These are phyloP conservation scores for Scylla paramamosain DNA, from an alignment of 1,140 invertebrate species.

Conservation along the genomic window DNA sequence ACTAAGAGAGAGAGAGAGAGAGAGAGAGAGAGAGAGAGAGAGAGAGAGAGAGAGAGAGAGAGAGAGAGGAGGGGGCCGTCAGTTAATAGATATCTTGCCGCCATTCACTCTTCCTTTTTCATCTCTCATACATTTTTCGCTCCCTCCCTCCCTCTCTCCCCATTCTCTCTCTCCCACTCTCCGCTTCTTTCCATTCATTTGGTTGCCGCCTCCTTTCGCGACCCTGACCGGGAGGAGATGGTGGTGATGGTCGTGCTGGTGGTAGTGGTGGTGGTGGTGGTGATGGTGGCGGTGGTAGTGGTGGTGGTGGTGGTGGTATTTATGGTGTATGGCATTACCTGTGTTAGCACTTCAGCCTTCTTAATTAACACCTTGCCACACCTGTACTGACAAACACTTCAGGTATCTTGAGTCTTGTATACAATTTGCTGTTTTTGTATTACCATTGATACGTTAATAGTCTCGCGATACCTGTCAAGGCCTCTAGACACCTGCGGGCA, in stretches of 20 bases:
- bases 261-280: background rate
- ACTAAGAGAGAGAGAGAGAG: background rate
- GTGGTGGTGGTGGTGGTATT: background rate
- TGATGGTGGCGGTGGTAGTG: background rate
- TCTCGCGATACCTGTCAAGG: too few species aligned
- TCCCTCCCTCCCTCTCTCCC: background rate
- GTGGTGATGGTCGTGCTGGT: background rate
- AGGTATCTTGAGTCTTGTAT: too few species aligned
- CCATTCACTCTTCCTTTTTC: too few species aligned
- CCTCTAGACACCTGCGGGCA: too few species aligned
- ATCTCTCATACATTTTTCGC: background rate
- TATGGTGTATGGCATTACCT: too few species aligned
- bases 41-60: constrained; percentile 33
- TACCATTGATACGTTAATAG: too few species aligned
- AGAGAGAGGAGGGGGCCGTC: background rate
- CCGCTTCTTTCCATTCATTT: background rate
- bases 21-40: constrained; percentile 19
- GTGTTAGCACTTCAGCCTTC: too few species aligned
- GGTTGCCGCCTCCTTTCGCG: too few species aligned
- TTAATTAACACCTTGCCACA: too few species aligned
- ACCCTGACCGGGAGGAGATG: background rate
- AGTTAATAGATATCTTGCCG: too few species aligned
- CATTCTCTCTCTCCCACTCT: background rate
- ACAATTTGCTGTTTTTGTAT: too few species aligned
- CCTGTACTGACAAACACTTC: too few species aligned